Percentiles rank a stretch among this genome's conserved stretches.
phyloP scores from a whole-genome alignment of 2,888 invertebrate genomes.

The Pseudoips prasinana region DNA sequence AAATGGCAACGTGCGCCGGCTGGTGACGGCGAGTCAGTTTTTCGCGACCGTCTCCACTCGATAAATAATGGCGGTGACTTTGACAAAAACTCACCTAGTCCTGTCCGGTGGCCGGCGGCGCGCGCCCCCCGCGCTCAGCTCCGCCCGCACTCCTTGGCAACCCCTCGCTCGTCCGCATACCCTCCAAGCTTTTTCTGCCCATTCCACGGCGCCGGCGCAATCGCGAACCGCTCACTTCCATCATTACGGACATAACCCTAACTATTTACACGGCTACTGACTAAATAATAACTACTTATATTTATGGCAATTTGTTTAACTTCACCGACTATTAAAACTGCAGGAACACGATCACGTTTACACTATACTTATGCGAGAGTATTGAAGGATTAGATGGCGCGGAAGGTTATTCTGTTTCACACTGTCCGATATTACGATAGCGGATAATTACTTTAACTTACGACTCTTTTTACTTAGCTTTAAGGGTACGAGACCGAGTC shows the following conservation, averaged over 20 bases:
- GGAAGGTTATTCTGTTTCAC: constrained; percentile 68
- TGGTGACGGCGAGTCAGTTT: constrained; percentile 75
- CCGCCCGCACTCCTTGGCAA: constrained; percentile 28
- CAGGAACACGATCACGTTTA: constrained; percentile 82
- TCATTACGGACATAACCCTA: constrained; percentile 62
- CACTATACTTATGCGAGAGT: constrained; percentile 81
- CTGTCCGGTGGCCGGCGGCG: constrained; percentile 76
- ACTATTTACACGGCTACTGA: constrained; percentile 77
- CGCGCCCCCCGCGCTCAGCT: constrained; percentile 53
- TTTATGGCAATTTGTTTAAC: constrained; percentile 82
- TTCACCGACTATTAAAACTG: constrained; percentile 80
- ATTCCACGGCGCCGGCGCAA: constrained; percentile 73
- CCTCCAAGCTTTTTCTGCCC: constrained; percentile 68
- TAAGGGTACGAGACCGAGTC: constrained; percentile 83
- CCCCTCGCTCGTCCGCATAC: constrained; percentile 42
- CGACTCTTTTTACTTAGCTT: constrained; percentile 77
- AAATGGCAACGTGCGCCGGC: constrained; percentile 69
- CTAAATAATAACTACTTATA: constrained; percentile 80
- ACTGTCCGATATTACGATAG: constrained; percentile 63
- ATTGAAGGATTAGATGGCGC: constrained; percentile 77
- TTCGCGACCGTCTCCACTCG: constrained; percentile 80
- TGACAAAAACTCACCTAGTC: constrained; percentile 82
- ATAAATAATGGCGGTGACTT: constrained; percentile 80
- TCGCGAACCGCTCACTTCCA: constrained; percentile 69
- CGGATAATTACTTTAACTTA: constrained; percentile 73